Base-by-base conservation (phyloP, 2,797 vertebrate genomes). In the Siniperca scherzeri region DNA sequence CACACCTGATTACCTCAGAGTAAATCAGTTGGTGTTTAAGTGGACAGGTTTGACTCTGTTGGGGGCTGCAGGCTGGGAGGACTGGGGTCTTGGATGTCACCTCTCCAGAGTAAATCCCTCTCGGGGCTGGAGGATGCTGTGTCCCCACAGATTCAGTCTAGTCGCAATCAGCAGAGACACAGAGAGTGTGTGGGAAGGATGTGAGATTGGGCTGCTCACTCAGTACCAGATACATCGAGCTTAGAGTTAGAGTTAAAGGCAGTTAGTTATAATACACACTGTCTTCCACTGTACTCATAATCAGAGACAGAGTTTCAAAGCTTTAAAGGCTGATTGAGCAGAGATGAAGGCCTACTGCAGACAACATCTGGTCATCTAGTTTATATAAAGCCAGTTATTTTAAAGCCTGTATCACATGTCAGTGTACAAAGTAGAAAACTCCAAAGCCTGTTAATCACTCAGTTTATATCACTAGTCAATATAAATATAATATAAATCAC, bases 1-100 rank as follows among this genome's bases (percentile, higher is more conserved):
- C 81, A 78, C 88, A 91, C 82, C 78, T 92, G 87, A 79, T 77
- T 84, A 81, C 78, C 72, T 75, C 33, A 6, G 70, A 87, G 85
- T 81, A 77, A 90, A 91, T 87, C 87, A 76, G 70, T 76, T 57
- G 69, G 62, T 59, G 74, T 81, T 80, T 67, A 61, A 74, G 57
- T 36, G 7, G 40, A 77, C 53, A 64, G 77, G 59, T 74, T 72
- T 25, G 70, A 79, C 73, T 77, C 77, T 5, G 46, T 59, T 21
- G n/a, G 80, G 68, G 68, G 50, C 74, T 77, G 70, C 48, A 33
- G 67, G 67, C 60, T 52, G n/a, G 57, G 19, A 70, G 69, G 72
- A 82, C 44, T 27, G 42, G 40, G 69, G 66, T 46, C 59, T 60
- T 69, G 75, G 64, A 84, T 77, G 62, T 87, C 69, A 55, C 55